Base-by-base conservation (phyloP, 2,888 invertebrate species). In the Marasmarcha lunaedactyla region DNA sequence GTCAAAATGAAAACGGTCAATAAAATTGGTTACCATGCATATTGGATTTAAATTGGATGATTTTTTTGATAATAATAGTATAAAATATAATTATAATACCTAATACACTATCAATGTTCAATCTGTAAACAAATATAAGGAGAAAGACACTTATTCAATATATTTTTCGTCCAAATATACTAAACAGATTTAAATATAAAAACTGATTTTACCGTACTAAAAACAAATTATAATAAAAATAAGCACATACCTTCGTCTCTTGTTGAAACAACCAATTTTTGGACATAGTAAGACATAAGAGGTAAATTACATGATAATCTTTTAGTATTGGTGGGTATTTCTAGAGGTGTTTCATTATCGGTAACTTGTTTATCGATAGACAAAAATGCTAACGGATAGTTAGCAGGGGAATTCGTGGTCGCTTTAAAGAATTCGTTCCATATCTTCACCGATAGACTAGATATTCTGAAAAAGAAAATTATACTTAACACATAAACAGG, bases 341-440 rank as follows among this genome's bases (percentile, higher is more conserved):
- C 55, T 39, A 69, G 64, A 0, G 47, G 42, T 1, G 35, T 37
- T 2, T 63, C 61, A 0, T 65, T 68, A 1, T 45, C 37, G 9
- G 41, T 40, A 11, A 42, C 20, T 2, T 39, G 39, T 14, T 47
- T 41, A 34, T 54, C 50, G 3, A 58, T 37, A 15, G 47, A 54
- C n/a, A 79, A 43, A 50, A 77, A 79, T 1, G 66, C 58, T 4
- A 54, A 13, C 0, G 81, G 72, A 49, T 72, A 61, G 10, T 56
- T 56, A 0, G 71, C 73, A 1, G 81, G 73, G 0, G 78, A 71
- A 43, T 53, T 55, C 1, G 65, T 54, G 2, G 68, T 33, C 1
- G 54, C 47, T 46, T 71, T 73, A 51, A 73, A 73, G 43, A 69
- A 66, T 47, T 77, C 72, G 33, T 73, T 64, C 74, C 72, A 74